These are phyloP conservation scores for Seriola quinqueradiata DNA, from an alignment of 2,113 vertebrate genomes.

Conservation along the genomic window DNA sequence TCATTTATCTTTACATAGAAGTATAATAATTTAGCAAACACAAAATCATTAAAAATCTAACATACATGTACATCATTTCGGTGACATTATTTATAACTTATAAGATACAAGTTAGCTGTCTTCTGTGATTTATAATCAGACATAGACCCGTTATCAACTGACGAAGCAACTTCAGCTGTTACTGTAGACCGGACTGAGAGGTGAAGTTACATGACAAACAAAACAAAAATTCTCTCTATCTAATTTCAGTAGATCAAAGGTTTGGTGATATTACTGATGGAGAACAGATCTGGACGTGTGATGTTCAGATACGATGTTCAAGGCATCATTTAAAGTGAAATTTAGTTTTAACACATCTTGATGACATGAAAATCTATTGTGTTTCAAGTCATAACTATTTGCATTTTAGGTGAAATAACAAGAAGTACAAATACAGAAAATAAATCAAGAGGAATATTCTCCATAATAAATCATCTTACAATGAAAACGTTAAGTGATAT, in stretches of 20 bases:
- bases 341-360: not conserved
- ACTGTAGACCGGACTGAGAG: not conserved
- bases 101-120: conserved; percentile 8
- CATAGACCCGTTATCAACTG: not conserved
- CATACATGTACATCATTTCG: conserved; percentile 12
- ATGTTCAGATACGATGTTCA: not conserved
- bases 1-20: conserved; percentile 52
- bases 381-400: conserved; percentile 3
- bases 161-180: not conserved
- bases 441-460: not conserved
- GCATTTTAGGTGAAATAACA: not conserved
- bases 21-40: conserved; percentile 65
- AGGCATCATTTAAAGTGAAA: not conserved
- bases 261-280: not conserved
- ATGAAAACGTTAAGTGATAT: not conserved
- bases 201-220: not conserved
- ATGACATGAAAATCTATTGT: not conserved
- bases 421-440: not conserved
- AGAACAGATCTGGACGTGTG: not conserved
- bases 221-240: not conserved
- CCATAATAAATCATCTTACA: not conserved
- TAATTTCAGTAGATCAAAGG: not conserved
- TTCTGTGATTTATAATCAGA: conserved; percentile 1
- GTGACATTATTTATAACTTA: conserved; percentile 19
- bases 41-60: conserved; percentile 43